phyloP scores from a whole-genome alignment of 1,140 invertebrate genomes.

The Daktulosphaira vitifoliae region DNA sequence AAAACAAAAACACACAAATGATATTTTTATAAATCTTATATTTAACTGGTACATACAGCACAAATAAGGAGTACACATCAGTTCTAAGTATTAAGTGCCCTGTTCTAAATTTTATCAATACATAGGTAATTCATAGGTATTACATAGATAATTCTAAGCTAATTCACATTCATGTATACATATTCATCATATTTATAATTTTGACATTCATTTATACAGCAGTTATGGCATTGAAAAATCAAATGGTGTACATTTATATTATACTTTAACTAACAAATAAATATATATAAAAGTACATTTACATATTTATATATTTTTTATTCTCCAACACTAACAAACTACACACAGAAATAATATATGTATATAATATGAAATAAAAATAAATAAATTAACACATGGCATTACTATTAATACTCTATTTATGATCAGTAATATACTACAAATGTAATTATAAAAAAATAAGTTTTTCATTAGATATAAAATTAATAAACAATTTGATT shows the following conservation, averaged over 20 bases:
- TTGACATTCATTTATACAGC: slow-evolving; percentile 25
- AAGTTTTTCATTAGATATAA: no score
- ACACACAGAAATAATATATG: slow-evolving; percentile 5
- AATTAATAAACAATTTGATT: neutral
- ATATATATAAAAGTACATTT: neutral
- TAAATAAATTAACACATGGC: slow-evolving; percentile 3
- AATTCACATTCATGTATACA: slow-evolving; percentile 6
- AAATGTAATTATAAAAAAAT: no score
- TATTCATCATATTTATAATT: neutral
- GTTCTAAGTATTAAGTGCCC: slow-evolving; percentile 32
- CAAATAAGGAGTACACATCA: slow-evolving; percentile 33
- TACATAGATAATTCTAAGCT: slow-evolving; percentile 31
- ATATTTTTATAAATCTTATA: slow-evolving; percentile 30
- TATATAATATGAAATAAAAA: slow-evolving; percentile 15
- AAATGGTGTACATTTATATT: neutral
- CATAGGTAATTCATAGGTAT: slow-evolving; percentile 29
- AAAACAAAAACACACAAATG: neutral
- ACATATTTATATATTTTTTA: neutral
- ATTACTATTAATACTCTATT: slow-evolving; percentile 8
- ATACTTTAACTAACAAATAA: neutral
- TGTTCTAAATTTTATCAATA: slow-evolving; percentile 33
- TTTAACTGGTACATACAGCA: slow-evolving; percentile 32
- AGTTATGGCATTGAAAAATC: slow-evolving; percentile 16
- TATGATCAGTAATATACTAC: neutral
- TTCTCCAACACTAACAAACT: slow-evolving; percentile 21